Percentiles rank a stretch among this genome's conserved stretches.
Evolutionary conservation across 2,797 vertebrate genomes (phyloP).

Genomic region (Cryptoblepharus egeriae): DNA sequence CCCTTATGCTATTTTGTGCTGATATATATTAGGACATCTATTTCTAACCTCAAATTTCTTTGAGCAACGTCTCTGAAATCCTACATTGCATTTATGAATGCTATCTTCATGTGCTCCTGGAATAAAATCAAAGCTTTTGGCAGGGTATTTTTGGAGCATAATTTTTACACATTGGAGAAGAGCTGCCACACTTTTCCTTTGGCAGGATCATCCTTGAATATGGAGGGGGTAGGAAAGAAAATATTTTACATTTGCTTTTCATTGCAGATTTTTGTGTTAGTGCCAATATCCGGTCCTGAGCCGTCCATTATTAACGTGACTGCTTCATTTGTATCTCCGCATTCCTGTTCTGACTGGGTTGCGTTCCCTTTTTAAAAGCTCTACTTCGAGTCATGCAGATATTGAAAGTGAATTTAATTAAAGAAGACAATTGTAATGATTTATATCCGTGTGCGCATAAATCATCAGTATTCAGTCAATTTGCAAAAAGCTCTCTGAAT

Average conservation of each 20-base stretch:
- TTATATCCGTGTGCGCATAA: neutral
- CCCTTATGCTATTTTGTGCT: too few species aligned
- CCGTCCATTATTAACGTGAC: conserved; percentile 7
- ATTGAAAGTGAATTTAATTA: neutral
- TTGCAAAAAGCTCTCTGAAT: conserved; percentile 5
- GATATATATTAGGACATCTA: neutral
- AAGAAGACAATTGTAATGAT: conserved; percentile 18
- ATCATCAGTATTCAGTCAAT: conserved; percentile 16
- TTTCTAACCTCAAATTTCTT: neutral
- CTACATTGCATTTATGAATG: neutral
- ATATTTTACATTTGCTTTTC: accelerated
- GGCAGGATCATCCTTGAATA: neutral
- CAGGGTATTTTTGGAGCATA: neutral
- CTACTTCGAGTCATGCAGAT: conserved; percentile 7
- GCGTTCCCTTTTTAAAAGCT: neutral
- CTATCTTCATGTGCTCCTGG: neutral
- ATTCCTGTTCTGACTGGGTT: conserved; percentile 3
- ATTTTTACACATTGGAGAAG: neutral
- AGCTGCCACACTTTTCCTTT: neutral
- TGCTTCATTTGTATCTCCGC: conserved; percentile 24
- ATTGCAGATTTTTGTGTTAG: neutral
- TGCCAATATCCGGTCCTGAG: accelerated
- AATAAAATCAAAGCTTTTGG: neutral
- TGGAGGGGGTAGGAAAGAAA: neutral
- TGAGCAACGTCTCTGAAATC: neutral